Conservation (phyloP, 2,888 invertebrate genomes). For the Saturnia pavonia region DNA sequence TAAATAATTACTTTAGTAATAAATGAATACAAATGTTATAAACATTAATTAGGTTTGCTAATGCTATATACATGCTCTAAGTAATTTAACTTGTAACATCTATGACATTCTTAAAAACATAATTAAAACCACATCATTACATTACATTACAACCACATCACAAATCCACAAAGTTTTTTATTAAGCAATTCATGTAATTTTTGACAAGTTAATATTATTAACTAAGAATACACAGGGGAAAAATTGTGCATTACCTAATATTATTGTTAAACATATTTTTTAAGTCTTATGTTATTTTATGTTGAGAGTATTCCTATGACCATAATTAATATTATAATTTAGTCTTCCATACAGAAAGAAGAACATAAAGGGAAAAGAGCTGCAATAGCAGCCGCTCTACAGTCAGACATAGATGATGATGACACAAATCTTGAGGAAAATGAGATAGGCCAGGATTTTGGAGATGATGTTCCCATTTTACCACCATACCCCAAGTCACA, state of each 20-base stretch:
- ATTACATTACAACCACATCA: too few species aligned
- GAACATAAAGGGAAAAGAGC: slow-evolving; percentile 70
- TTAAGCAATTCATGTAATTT: background rate
- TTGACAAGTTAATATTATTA: background rate
- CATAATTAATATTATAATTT: background rate
- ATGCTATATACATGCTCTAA: background rate
- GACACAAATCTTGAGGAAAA: slow-evolving; percentile 66
- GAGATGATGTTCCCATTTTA: slow-evolving; percentile 60
- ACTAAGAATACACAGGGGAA: too few species aligned
- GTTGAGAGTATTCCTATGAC: background rate
- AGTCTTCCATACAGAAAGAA: slow-evolving; percentile 33
- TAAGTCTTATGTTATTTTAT: background rate
- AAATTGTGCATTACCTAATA: background rate
- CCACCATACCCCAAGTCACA: slow-evolving; percentile 59
- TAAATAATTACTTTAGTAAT: too few species aligned
- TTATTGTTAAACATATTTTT: background rate
- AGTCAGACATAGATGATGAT: slow-evolving; percentile 56
- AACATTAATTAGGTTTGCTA: background rate
- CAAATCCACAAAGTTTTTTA: background rate
- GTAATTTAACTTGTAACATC: background rate
- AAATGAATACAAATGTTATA: background rate
- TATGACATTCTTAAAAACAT: background rate
- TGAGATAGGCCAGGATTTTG: slow-evolving; percentile 60
- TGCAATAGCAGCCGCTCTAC: slow-evolving; percentile 70
- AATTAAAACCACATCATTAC: background rate